phyloP scores from a whole-genome alignment of 2,113 vertebrate species.

The Addax nasomaculatus region DNA sequence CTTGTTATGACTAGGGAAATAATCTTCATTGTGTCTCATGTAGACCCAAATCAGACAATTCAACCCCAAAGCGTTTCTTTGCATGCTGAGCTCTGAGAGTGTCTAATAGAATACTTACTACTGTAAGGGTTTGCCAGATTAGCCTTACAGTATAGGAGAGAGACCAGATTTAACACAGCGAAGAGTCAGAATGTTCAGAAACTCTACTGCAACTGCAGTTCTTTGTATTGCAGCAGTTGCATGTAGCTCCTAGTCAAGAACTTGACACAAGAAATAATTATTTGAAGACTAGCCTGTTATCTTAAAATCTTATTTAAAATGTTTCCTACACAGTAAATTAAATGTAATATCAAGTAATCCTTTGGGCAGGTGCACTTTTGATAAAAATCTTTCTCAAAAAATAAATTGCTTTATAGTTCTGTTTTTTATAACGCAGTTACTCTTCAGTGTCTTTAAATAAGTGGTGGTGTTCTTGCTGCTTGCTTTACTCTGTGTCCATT shows the following conservation, averaged over 20 bases:
- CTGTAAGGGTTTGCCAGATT: not conserved
- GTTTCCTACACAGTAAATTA: not conserved
- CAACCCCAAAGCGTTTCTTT: conserved; percentile 5
- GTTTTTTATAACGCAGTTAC: not conserved
- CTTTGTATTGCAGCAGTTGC: not conserved
- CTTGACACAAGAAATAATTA: not conserved
- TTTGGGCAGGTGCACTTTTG: not conserved
- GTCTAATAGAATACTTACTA: not conserved
- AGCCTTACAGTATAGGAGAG: not conserved
- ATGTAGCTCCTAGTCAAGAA: not conserved
- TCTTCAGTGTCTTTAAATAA: not conserved
- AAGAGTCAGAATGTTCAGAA: not conserved
- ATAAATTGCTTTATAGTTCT: not conserved
- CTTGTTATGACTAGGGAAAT: not conserved
- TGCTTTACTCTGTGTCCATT: not conserved
- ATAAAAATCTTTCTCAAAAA: not conserved
- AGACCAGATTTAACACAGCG: not conserved
- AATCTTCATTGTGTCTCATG: not conserved
- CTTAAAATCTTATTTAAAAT: conserved; percentile 14
- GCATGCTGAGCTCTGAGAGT: not conserved
- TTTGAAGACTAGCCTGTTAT: not conserved
- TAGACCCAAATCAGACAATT: not conserved
- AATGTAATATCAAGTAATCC: not conserved
- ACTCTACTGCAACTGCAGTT: not conserved
- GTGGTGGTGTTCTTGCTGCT: not conserved